A percentile compares a stretch with the other conserved stretches of the same genome.
Evolutionary conservation across 2,888 invertebrate genomes (phyloP).

Genomic region (Lacanobia oleracea): DNA sequence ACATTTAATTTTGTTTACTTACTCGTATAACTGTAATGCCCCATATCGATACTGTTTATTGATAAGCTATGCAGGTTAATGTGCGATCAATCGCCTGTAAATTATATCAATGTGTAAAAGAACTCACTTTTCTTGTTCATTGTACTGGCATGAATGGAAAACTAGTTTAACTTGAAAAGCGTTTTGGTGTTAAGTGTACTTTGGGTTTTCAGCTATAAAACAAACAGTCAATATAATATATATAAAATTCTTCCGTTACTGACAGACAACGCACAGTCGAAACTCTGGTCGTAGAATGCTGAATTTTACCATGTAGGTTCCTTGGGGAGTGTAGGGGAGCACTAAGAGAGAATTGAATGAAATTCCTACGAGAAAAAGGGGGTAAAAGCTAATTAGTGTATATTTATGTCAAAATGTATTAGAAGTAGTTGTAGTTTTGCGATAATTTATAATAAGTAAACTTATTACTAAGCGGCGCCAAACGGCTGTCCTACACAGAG

Average conservation of each 20-base stretch:
- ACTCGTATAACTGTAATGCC: background rate
- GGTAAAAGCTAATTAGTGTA: no score
- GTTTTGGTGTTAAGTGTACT: slow-evolving; percentile 15
- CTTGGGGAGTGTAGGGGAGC: no score
- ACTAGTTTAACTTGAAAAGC: slow-evolving; percentile 22
- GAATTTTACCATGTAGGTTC: no score
- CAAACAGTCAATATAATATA: background rate
- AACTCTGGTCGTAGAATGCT: no score
- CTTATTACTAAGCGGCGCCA: background rate
- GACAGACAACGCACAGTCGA: no score
- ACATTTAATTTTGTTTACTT: slow-evolving; percentile 27
- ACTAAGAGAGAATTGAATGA: no score
- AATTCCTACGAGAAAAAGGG: no score
- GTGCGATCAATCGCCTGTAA: slow-evolving; percentile 22
- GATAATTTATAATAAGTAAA: background rate
- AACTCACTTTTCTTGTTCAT: slow-evolving; percentile 16
- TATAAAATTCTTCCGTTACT: no score
- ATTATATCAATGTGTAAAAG: background rate
- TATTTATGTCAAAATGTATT: slow-evolving; percentile 5
- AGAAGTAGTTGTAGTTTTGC: background rate
- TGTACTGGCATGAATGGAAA: slow-evolving; percentile 12
- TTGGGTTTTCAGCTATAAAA: background rate
- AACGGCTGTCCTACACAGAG: background rate
- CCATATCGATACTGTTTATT: slow-evolving; percentile 28
- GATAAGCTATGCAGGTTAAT: slow-evolving; percentile 10